Percentiles rank a stretch among this genome's conserved stretches.
phyloP scores from a whole-genome alignment of 2,113 vertebrate species.

The Nesoenas mayeri region DNA sequence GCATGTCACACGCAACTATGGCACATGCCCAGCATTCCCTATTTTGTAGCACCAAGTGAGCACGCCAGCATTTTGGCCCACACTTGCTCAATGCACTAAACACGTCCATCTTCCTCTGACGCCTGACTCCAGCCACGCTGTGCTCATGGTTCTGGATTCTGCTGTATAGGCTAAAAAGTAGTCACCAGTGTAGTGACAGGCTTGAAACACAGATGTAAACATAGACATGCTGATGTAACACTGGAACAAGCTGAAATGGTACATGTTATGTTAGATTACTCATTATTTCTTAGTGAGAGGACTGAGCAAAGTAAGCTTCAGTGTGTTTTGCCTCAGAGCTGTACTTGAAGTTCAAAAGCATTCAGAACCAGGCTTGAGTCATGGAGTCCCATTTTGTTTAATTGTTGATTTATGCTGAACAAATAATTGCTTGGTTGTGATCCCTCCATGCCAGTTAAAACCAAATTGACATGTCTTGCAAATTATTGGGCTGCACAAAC shows the following conservation, averaged over 20 bases:
- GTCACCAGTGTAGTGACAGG: background rate
- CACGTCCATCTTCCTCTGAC: background rate
- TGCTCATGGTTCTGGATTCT: background rate
- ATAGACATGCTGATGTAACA: background rate
- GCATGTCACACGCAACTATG: background rate
- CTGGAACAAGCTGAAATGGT: background rate
- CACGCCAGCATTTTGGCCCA: background rate
- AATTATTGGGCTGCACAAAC: background rate
- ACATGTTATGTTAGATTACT: background rate
- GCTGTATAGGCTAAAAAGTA: background rate
- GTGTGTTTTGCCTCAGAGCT: background rate
- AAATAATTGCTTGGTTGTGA: background rate
- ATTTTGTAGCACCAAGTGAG: background rate
- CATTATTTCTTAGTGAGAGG: background rate
- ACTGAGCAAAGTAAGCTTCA: background rate
- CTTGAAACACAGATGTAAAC: background rate
- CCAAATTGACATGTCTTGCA: background rate
- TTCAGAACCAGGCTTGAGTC: background rate
- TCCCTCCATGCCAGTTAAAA: background rate
- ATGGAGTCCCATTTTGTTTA: background rate
- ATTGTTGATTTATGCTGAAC: background rate
- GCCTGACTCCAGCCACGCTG: accelerated
- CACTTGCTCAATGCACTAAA: background rate
- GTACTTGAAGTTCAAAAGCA: background rate
- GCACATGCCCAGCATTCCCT: background rate